Evolutionary conservation across 2,888 invertebrate genomes (phyloP), one percentile per base, ranked within the genome.

Genomic region (Tipula vernalis): DNA sequence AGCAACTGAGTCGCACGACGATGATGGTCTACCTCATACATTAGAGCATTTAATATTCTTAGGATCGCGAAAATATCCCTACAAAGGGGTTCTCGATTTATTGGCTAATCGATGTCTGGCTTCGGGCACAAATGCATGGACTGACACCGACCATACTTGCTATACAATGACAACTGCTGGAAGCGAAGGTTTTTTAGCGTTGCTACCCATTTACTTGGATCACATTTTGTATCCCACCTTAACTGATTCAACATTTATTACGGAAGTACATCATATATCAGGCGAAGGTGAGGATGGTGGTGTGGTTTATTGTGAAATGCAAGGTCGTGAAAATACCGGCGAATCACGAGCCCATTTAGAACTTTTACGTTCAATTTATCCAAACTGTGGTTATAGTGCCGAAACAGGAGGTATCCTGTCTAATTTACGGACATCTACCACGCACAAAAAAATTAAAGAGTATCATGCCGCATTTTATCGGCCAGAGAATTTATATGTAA

Each of bases 291-390:
- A 96, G 88, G 96, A 98, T 92, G 97, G 96, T 12, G 98, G 98
- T 18, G 97, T 98, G 13, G 98, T 98, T n/a, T 98, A 98, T 91
- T 97, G 97, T 91, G 98, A 98, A 92, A 98, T 98, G 96, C 98
- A 97, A 91, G 96, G 95, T 0, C 91, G 94, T 42, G 97, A 97
- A 91, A 97, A 96, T 91, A 94, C 93, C n/a, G 95, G 96, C 4
- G 96, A 96, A 90, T 94, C 94, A 87, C 92, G 95, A 87, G 93
- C 95, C 87, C 93, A 95, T 89, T 91, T 94, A 87, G 93, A 93
- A 88, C 91, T 97, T 90, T 90, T 94, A 28, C 92, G 95, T 88
- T 93, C 94, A 2, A 94, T 97, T 90, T 98, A 98, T 91, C 96
- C 97, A 0, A 95, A 95, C 36, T 93, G 94, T 89, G 97, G 97